Evolutionary conservation across 2,797 vertebrate species (phyloP), one percentile per base, ranked within the genome.

Genomic region (Urocyon cinereoargenteus): DNA sequence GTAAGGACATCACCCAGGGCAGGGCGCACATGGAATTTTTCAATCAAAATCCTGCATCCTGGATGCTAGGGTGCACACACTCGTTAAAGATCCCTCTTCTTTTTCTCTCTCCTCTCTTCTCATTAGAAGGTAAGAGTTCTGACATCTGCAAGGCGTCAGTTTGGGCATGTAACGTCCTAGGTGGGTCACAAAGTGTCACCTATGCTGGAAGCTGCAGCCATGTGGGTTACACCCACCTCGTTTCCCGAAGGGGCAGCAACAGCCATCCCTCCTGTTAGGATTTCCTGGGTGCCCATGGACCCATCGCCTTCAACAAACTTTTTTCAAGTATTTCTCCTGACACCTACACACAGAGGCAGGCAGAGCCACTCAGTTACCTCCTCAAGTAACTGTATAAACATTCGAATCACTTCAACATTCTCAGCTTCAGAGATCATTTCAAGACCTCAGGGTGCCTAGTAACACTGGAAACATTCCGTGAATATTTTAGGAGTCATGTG

Each of bases 311-410:
- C 70, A 61, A 0, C 51, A 87, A 13, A 73, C 11, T 36, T 94
- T 98, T 93, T 91, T 26, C n/a, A 40, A 59, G 86, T 13, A 9
- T 66, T 96, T 77, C 88, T 57, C 28, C 57, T 18, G 55, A 95
- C 21, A 21, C n/a, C 90, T 24, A 68, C 91, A 68, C 31, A 70
- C 53, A 96, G 51, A 72, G 36, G 24, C 19, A n/a, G n/a, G 61
- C 87, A 95, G 97, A 97, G 53, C 70, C 79, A 78, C 55, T 89
- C 94, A 68, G 51, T 15, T 53, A 45, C 49, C 49, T 85, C 77
- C n/a, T 97, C 96, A 93, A 95, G 83, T 81, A 84, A 96, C 86
- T 94, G 61, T 91, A 77, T 86, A 96, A 94, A 96, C 82, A 61
- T 49, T 88, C 88, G 90, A 70, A 62, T 62, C 55, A 62, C 31